phyloP scores from a whole-genome alignment of 2,113 vertebrate genomes.

The Larimichthys crocea region DNA sequence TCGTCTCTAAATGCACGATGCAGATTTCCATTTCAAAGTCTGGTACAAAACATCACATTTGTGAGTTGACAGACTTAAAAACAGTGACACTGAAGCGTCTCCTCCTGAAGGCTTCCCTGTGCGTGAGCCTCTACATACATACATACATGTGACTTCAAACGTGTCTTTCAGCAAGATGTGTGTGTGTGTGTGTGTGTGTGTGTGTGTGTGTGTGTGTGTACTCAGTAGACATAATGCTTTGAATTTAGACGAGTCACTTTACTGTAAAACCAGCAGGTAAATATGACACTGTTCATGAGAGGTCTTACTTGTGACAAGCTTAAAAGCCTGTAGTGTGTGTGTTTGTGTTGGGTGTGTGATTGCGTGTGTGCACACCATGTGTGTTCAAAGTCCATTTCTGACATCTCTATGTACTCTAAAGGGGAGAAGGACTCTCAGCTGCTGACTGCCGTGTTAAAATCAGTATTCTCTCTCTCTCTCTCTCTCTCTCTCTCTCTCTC shows the following conservation, averaged over 20 bases:
- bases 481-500: background rate
- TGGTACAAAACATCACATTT: conserved; percentile 16
- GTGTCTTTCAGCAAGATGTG: background rate
- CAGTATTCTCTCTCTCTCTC: background rate
- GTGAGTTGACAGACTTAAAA: background rate
- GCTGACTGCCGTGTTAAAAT: conserved; percentile 1
- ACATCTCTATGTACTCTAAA: conserved; percentile 20
- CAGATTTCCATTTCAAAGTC: conserved; percentile 15
- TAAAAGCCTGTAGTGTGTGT: background rate
- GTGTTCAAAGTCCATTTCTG: conserved; percentile 32
- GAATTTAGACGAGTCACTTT: conserved; percentile 5
- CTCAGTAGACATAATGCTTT: background rate
- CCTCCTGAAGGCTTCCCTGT: conserved; percentile 5
- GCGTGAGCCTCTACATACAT: background rate
- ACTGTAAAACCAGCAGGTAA: background rate
- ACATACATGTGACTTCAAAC: conserved; percentile 16
- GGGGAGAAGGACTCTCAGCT: background rate
- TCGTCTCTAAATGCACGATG: conserved; percentile 7
- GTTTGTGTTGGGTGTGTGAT: background rate
- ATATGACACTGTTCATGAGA: background rate
- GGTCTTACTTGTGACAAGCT: background rate
- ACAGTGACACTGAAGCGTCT: background rate
- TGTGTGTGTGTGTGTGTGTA: conserved; percentile 10
- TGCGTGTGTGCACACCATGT: background rate
- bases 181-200: background rate